These are phyloP conservation scores for Tiliacea aurago DNA, from an alignment of 2,888 invertebrate species.

Conservation along the genomic window DNA sequence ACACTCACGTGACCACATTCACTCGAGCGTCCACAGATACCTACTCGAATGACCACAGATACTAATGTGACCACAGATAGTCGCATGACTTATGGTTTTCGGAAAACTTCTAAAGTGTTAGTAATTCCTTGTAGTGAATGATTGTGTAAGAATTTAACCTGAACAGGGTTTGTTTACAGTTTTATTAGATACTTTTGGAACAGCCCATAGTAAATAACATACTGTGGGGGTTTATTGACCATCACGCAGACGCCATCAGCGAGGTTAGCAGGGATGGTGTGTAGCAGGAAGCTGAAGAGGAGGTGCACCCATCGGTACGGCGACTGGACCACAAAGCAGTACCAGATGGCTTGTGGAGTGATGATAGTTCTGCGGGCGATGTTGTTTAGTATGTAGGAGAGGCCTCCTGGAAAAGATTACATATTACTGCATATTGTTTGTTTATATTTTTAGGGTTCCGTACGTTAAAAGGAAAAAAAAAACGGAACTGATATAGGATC, in stretches of 20 bases:
- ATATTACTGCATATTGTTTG: not conserved
- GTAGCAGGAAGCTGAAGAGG: constrained; percentile 39
- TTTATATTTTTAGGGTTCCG: not conserved
- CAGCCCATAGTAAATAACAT: not conserved
- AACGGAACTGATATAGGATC: not conserved
- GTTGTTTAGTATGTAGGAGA: constrained; percentile 45
- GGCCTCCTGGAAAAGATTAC: constrained; percentile 22
- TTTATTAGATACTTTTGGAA: not conserved
- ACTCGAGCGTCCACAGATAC: not conserved
- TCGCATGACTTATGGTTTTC: not conserved
- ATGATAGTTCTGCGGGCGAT: constrained; percentile 22
- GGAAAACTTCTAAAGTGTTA: not conserved
- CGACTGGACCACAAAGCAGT: constrained; percentile 53
- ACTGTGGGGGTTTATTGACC: constrained; percentile 90
- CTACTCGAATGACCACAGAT: not conserved
- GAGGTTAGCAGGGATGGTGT: constrained; percentile 47
- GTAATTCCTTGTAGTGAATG: not conserved
- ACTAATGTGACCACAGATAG: not conserved
- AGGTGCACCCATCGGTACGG: constrained; percentile 32
- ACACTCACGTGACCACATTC: not conserved
- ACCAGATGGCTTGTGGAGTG: constrained; percentile 47
- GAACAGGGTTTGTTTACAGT: not conserved
- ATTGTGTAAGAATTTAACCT: too few species aligned
- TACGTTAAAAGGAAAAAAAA: not conserved
- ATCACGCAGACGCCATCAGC: constrained; percentile 31